Base-by-base conservation (phyloP, 92 coral and sea anemone genomes). In the Micromussa lordhowensis region DNA sequence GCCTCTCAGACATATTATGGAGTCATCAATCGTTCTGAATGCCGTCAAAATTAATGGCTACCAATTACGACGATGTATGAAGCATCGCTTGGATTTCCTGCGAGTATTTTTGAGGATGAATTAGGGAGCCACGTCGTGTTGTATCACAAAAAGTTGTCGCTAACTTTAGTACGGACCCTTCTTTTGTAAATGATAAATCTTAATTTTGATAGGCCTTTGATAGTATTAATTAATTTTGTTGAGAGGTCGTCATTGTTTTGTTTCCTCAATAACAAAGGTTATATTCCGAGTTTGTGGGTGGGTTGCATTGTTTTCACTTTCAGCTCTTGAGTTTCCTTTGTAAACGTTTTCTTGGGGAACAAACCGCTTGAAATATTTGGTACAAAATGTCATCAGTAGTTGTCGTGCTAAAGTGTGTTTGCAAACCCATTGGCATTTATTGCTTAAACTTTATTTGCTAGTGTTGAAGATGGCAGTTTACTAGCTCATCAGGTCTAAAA, bases 1-100 rank as follows among this genome's bases (percentile, higher is more conserved):
- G 51, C 78, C 28, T 14, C 82, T 29, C 68, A 78, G 82, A 53
- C 82, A 30, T 8, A 44, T 44, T 44, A 44, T 44, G 38, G 26
- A 73, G 78, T 35, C 78, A 36, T 73, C 78, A 34, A 36, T 21
- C 78, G 78, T 32, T 73, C 29, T 73, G 53, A 73, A 73, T 21
- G 38, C 26, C 36, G 78, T 73, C 78, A 73, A 66, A 5, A 73
- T 36, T 73, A 73, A 73, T 73, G 36, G 78, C 34, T 13, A 72
- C 10, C 77, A 32, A 72, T 72, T 13, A 19, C 21, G 49, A 19
- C 38, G n/a, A n/a, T 36, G 53, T 73, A 35, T 18, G 36, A 73
- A 73, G 49, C 26, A 73, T 32, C 28, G 14, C n/a, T 36, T n/a
- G 14, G 49, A 73, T 36, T 71, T 34, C 40, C 0, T 71, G 14